A percentile compares a stretch with the other conserved stretches of the same genome.
phyloP scores from a whole-genome alignment of 2,888 invertebrate genomes.

The Rhimphoctona megacephalus region DNA sequence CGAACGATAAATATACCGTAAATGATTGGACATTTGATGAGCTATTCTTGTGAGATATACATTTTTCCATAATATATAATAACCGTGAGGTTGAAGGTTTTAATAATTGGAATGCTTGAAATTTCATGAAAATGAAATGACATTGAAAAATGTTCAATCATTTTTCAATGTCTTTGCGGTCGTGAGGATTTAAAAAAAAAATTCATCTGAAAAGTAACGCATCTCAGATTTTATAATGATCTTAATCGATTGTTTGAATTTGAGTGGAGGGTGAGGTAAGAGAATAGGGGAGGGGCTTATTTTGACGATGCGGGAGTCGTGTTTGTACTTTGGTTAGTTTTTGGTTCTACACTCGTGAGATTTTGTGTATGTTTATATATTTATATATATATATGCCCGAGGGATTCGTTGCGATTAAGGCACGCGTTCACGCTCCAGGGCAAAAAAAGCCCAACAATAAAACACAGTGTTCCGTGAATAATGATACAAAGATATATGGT shows the following conservation, averaged over 20 bases:
- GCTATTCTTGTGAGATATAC: not conserved
- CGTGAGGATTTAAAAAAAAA: not conserved
- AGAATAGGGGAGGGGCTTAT: not conserved
- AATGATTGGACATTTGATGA: not conserved
- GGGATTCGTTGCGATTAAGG: constrained; percentile 53
- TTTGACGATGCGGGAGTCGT: constrained; percentile 21
- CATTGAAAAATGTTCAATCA: no score
- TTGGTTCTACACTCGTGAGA: constrained; percentile 41
- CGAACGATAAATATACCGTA: not conserved
- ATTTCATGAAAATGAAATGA: no score
- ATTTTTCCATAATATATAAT: not conserved
- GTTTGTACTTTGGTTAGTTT: constrained; percentile 65
- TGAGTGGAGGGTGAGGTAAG: constrained; percentile 20
- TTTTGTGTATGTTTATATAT: constrained; percentile 48
- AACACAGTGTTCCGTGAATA: constrained; percentile 84
- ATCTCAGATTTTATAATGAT: not conserved
- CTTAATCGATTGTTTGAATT: constrained; percentile 40
- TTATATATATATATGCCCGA: constrained; percentile 47
- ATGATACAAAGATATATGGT: constrained; percentile 79
- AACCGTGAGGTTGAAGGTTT: not conserved
- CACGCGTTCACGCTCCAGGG: constrained; percentile 61
- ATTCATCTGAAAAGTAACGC: not conserved
- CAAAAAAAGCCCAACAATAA: constrained; percentile 77
- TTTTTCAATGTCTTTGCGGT: no score
- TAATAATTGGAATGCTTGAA: not conserved